Base-by-base conservation (phyloP, 2,113 vertebrate genomes). In the Eulemur rufifrons region DNA sequence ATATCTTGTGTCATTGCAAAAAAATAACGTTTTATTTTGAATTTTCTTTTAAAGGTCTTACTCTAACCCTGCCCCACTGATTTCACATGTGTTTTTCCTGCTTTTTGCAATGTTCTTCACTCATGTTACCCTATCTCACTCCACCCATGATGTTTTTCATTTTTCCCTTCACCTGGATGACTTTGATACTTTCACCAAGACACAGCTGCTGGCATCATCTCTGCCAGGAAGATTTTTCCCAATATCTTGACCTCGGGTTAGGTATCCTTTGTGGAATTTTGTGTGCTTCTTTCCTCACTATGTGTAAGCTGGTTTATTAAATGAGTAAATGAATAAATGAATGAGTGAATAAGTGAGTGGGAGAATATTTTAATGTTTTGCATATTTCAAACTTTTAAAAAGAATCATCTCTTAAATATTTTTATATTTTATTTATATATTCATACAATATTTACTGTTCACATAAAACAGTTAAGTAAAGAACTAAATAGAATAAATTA, bases 401-500 rank as follows among this genome's bases (percentile, higher is more conserved):
- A n/a, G 8, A 50, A 84, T 71, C 15, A 5, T 32, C 39, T 94
- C 37, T 97, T 13, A 88, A 81, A 88, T 71, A 56, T 20, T 56
- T 21, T 56, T 56, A 56, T 21, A 56, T 14, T 92, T 74, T 92
- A 37, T 11, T 6, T 78, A 5, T 74, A 27, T 66, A 61, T 45
- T 27, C 21, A 25, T 73, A 73, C 84, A 47, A 73, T 56, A 29
- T 68, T 63, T 52, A 59, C n/a, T 63, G 8, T 37, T 85, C 50
- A 74, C 71, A 91, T 93, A 89, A 92, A 83, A 39, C 66, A 89
- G 59, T 61, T 11, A 96, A 89, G 61, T 93, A 94, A 91, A 87
- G 56, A 94, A 83, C 21, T 69, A 78, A 82, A 71, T 34, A 77
- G 61, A 83, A 93, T 93, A 89, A 92, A 83, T 96, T 68, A 89